Base-by-base conservation (phyloP, 2,113 vertebrate genomes). In the Recurvirostra avosetta region DNA sequence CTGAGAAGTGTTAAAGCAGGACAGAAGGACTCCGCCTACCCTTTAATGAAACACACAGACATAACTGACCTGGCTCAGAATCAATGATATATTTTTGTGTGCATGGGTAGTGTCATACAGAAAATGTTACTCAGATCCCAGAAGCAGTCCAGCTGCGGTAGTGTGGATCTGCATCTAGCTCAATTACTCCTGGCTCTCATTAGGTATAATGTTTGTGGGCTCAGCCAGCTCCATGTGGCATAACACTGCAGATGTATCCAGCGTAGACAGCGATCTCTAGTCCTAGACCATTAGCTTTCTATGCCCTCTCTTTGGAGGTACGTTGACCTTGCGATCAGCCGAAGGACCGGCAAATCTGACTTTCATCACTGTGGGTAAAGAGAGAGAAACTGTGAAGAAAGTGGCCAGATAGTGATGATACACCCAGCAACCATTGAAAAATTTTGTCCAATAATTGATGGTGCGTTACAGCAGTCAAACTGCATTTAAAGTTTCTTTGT, bases 361-460 rank as follows among this genome's bases (percentile, higher is more conserved):
- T 86, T 80, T 56, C 36, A 34, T 59, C 45, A 9, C 49, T 83
- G 21, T 11, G 47, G 55, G 36, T 59, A 38, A 67, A 70, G 81
- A 86, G 36, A 80, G 45, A 41, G 49, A 78, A 90, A 40, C 26
- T 0, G 0, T n/a, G 32, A 62, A 89, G 43, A 34, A 92, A 55
- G 84, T 58, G 40, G 43, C n/a, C 53, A 65, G 53, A 16, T 50
- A 86, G 19, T 45, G 26, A 56, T 73, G 62, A 22, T 70, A 27
- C 0, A 0, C 36, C 22, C 20, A 32, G 73, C 41, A 14, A 34
- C 62, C 22, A 8, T 0, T 88, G 89, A 56, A 56, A 61, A 68
- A 36, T 18, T 21, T 40, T 63, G 30, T 47, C 73, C 73, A 13
- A 23, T 43, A 74, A 61, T 17, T 59, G 52, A 23, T 45, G 62